Conservation (phyloP, 2,113 vertebrate genomes). For the Archocentrus centrarchus region DNA sequence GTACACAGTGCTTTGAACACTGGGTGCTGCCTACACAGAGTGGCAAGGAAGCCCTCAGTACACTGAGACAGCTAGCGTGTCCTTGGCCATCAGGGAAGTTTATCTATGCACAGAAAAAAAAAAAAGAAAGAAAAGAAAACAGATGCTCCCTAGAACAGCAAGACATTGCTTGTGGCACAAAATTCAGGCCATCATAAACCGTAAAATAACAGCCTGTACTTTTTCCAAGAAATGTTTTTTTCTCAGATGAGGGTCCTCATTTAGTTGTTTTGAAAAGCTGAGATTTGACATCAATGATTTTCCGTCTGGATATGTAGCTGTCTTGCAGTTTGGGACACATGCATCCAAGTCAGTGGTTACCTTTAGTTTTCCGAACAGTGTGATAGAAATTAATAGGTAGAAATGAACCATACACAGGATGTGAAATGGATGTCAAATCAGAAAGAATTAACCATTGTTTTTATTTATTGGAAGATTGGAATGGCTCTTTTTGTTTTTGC, state of each 20-base stretch:
- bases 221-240: neutral
- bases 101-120: neutral
- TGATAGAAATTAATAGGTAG: neutral
- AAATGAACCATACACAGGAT: neutral
- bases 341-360: neutral
- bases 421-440: neutral
- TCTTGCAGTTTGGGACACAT: neutral
- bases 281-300: too few relatives aligned
- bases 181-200: constrained; percentile 1
- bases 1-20: neutral
- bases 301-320: neutral
- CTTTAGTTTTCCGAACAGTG: neutral
- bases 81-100: neutral
- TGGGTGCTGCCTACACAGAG: neutral
- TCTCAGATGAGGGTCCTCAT: neutral
- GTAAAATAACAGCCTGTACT: constrained; percentile 4
- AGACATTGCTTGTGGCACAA: neutral
- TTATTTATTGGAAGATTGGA: neutral
- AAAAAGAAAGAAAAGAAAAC: neutral
- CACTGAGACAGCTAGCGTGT: neutral
- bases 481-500: neutral
- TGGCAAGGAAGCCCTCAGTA: neutral
- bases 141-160: neutral
- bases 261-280: neutral
- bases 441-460: neutral